phyloP scores from a whole-genome alignment of 2,797 vertebrate species.

The Lindbergichthys nudifrons region DNA sequence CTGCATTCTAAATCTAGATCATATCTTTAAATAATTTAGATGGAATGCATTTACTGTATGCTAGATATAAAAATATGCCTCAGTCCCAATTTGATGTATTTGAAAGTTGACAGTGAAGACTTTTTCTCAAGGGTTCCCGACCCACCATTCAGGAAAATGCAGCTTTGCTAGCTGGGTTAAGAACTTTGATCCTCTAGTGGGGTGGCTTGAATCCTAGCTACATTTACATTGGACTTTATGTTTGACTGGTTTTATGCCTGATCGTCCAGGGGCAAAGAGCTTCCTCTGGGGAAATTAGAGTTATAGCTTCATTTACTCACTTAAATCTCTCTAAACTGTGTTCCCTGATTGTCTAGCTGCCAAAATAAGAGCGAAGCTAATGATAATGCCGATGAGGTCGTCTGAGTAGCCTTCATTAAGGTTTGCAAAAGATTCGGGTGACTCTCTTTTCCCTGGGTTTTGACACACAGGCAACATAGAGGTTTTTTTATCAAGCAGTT shows the following conservation, averaged over 20 bases:
- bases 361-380: constrained; percentile 4
- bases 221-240: not conserved
- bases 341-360: constrained; percentile 1
- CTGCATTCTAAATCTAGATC: constrained; percentile 5
- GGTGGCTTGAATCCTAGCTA: not conserved
- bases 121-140: not conserved
- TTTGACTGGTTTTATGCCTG: not conserved
- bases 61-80: constrained; percentile 5
- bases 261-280: not conserved
- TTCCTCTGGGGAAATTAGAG: constrained; percentile 1
- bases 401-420: constrained; percentile 3
- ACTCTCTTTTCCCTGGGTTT: not conserved
- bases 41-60: not conserved
- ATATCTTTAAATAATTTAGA: constrained; percentile 1
- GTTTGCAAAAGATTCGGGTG: not conserved
- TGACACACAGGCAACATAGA: not conserved
- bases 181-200: not conserved
- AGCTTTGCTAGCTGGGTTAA: not conserved
- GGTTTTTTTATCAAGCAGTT: no score
- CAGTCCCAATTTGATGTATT: not conserved
- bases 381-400: not conserved
- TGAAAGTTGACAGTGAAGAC: not conserved
- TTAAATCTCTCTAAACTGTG: not conserved
- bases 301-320: constrained; percentile 6
- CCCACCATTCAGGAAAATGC: not conserved